Evolutionary conservation across 2,888 invertebrate genomes (phyloP), one percentile per base, ranked within the genome.

Genomic region (Eudasyphora cyanicolor): DNA sequence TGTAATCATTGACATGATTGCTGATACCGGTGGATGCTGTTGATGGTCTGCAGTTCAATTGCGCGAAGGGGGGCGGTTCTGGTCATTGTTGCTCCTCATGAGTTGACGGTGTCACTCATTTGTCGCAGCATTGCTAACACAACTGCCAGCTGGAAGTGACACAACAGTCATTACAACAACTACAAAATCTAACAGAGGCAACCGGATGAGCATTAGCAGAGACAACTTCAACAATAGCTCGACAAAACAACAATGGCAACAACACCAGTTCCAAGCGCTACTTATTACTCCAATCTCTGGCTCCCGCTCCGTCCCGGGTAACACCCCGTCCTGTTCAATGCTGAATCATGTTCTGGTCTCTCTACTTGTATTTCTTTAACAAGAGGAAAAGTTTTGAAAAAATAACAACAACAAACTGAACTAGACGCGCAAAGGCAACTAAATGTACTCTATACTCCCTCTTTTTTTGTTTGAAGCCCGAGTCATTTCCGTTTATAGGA

Each of bases 101-200:
- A 77, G 69, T 70, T 77, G 70, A 74, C 79, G 76, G 79, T 73
- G 76, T 32, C 76, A 77, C 42, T 82, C 82, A 79, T 76, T 82
- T 82, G 71, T 79, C 79, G 71, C 76, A 71, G 76, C 76, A 82
- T 73, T 69, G 74, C 29, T 1, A 76, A 69, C 67, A 76, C 27
- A 54, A 69, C 60, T n/a, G 49, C 49, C 49, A 45, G 0, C 27
- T 27, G 29, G 17, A 14, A 45, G n/a, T 27, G 19, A 57, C 62
- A 62, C 62, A 62, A n/a, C 62, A 32, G 17, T 2, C 54, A 38
- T 27, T 27, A 54, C 19, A 54, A 19, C 19, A 0, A 7, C 54
- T 7, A 21, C 54, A 1, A 10, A 54, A 10, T 6, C 51, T 7
- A 10, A 21, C 54, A 54, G 21, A 51, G 51, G 54, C 54, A 21